phyloP scores from a whole-genome alignment of 2,888 invertebrate species.

The Automeris io region DNA sequence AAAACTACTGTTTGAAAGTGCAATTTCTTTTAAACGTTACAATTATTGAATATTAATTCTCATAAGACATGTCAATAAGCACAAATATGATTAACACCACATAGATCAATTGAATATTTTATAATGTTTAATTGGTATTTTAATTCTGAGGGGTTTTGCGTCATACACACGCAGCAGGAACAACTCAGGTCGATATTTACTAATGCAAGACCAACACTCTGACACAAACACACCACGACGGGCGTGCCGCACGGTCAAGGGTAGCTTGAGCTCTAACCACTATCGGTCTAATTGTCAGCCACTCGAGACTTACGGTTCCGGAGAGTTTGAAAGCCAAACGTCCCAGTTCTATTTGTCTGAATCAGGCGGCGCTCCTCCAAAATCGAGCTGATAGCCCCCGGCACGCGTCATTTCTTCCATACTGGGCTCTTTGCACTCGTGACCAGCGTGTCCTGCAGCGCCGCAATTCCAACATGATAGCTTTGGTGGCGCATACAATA shows the following conservation, averaged over 20 bases:
- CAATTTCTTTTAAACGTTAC: slow-evolving; percentile 40
- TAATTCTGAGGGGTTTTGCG: slow-evolving; percentile 18
- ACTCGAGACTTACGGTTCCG: slow-evolving; percentile 8
- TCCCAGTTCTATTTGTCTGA: slow-evolving; percentile 50
- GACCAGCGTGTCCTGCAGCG: slow-evolving; percentile 86
- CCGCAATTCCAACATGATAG: slow-evolving; percentile 96
- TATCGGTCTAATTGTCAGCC: not conserved
- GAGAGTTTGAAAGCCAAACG: slow-evolving; percentile 12
- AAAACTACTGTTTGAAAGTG: slow-evolving; percentile 47
- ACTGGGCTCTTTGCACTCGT: slow-evolving; percentile 92
- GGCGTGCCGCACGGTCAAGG: not conserved
- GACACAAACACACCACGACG: slow-evolving; percentile 21
- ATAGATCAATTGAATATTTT: slow-evolving; percentile 34
- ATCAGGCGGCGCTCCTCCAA: slow-evolving; percentile 70
- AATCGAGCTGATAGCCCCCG: slow-evolving; percentile 82
- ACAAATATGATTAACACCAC: slow-evolving; percentile 39
- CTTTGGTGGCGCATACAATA: slow-evolving; percentile 78
- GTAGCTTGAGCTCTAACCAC: not conserved
- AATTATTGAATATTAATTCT: slow-evolving; percentile 19
- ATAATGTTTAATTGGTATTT: slow-evolving; percentile 12
- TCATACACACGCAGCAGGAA: slow-evolving; percentile 10
- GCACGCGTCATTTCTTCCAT: slow-evolving; percentile 94
- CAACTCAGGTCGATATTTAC: slow-evolving; percentile 3
- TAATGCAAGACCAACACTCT: slow-evolving; percentile 31
- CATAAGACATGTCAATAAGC: slow-evolving; percentile 31